Evolutionary conservation across 1,140 invertebrate genomes (phyloP).

Genomic region (Colletes gigas): DNA sequence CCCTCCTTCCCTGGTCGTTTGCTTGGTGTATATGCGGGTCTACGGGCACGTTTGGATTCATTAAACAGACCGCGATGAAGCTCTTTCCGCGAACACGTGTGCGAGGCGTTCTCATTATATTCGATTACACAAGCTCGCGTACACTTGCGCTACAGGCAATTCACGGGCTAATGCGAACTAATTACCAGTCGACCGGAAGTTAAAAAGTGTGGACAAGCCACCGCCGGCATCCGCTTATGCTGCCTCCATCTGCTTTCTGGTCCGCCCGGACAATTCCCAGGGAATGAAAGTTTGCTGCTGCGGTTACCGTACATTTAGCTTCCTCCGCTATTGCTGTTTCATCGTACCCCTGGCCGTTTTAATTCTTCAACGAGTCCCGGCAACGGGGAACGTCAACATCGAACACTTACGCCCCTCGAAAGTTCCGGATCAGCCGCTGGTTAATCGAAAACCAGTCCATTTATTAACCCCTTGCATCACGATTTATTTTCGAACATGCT

Average conservation of each 20-base stretch:
- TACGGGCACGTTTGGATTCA: conserved; percentile 13
- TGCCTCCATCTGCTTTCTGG: not conserved
- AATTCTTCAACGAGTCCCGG: not conserved
- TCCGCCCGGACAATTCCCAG: conserved; percentile 64
- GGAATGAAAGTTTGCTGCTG: conserved; percentile 61
- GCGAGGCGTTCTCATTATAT: conserved; percentile 34
- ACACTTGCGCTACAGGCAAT: conserved; percentile 37
- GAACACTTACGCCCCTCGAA: too few species aligned
- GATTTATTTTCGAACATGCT: too few species aligned
- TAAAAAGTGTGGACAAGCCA: conserved; percentile 76
- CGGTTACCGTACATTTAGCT: conserved; percentile 43
- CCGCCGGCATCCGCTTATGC: conserved; percentile 49
- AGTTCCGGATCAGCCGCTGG: too few species aligned
- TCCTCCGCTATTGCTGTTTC: conserved; percentile 13
- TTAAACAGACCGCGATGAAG: conserved; percentile 26
- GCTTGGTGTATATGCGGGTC: not conserved
- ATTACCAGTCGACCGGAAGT: conserved; percentile 75
- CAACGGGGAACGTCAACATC: not conserved
- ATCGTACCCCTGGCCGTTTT: not conserved
- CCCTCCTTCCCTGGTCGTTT: not conserved
- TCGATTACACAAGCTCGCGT: conserved; percentile 23
- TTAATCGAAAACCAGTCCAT: too few species aligned
- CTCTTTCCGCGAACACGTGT: not conserved
- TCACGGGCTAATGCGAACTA: conserved; percentile 74
- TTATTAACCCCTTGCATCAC: too few species aligned